phyloP scores from a whole-genome alignment of 2,113 vertebrate genomes.

The Pachypanchax playfairii region DNA sequence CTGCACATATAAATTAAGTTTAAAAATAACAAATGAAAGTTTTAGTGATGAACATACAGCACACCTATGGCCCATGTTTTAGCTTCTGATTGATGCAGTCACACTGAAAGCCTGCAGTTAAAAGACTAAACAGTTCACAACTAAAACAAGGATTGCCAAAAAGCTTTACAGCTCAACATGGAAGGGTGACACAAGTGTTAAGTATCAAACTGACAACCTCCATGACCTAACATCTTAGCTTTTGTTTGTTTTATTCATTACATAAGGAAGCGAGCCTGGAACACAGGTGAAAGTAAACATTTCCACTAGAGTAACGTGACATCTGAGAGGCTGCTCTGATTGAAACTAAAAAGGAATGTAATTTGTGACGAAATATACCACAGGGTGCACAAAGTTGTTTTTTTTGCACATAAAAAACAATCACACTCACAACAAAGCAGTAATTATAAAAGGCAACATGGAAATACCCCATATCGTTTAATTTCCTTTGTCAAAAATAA shows the following conservation, averaged over 20 bases:
- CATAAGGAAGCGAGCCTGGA: conserved; percentile 26
- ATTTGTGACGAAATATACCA: conserved; percentile 43
- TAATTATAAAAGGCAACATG: conserved; percentile 67
- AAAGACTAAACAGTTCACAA: conserved; percentile 44
- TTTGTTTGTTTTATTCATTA: conserved; percentile 15
- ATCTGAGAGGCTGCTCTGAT: conserved; percentile 50
- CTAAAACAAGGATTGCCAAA: conserved; percentile 33
- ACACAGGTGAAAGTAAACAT: conserved; percentile 48
- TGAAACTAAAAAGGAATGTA: conserved; percentile 38
- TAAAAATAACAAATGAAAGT: conserved; percentile 38
- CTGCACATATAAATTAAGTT: conserved; percentile 30
- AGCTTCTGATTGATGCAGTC: conserved; percentile 42
- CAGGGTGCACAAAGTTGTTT: conserved; percentile 55
- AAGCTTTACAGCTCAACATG: conserved; percentile 33
- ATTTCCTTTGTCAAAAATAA: conserved; percentile 39
- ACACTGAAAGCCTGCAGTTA: conserved; percentile 36
- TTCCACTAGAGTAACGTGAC: conserved; percentile 40
- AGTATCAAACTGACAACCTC: conserved; percentile 38
- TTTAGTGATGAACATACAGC: conserved; percentile 24
- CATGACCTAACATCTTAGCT: conserved; percentile 22
- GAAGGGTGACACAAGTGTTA: conserved; percentile 33
- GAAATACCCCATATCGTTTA: conserved; percentile 33
- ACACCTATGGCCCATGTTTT: conserved; percentile 23
- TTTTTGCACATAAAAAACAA: conserved; percentile 56
- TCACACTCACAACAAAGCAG: conserved; percentile 55